Evolutionary conservation across 1,140 invertebrate species (phyloP), one percentile per base, ranked within the genome.

Genomic region (Zaprionus nigranus): DNA sequence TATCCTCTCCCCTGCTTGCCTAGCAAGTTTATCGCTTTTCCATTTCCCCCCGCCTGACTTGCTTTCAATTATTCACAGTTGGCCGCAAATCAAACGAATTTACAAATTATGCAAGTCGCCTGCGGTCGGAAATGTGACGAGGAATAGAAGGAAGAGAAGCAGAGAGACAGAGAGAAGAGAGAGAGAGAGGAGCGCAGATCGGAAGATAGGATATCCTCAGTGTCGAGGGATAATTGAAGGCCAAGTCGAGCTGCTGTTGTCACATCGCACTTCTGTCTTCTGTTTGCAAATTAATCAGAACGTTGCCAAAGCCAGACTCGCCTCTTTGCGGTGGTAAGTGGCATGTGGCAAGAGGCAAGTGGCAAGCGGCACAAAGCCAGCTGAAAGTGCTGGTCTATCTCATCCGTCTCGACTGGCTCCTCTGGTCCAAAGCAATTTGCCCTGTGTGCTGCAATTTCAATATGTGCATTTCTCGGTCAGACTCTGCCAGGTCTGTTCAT

Each of bases 61-160:
- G 69, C 51, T 43, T 62, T 74, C 72, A 75, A 75, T 75, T 75
- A 75, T 75, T 75, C 53, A 75, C 72, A 74, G 28, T 57, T 68
- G 49, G 30, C 65, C 58, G 65, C 64, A 68, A 74, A 61, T 68
- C 71, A 75, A 75, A 75, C 28, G 66, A 56, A 69, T 69, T 62
- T 69, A 68, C 51, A 69, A 75, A 69, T 58, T 75, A 75, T 75
- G 36, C 72, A 69, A 69, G 40, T 22, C 40, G 53, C 58, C 65
- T 61, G 58, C 22, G 65, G 58, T 49, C 58, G 40, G 51, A 40
- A 60, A 46, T 3, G 60, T 7, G 28, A 38, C 11, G 24, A 20
- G 24, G 11, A 17, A 17, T 38, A 51, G 24, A 1, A 26, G n/a
- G 17, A n/a, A 54, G 51, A 56, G 30, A 46, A 26, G 22, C 1